These are phyloP conservation scores for Gila orcuttii DNA, from an alignment of 2,113 vertebrate genomes.

Conservation along the genomic window DNA sequence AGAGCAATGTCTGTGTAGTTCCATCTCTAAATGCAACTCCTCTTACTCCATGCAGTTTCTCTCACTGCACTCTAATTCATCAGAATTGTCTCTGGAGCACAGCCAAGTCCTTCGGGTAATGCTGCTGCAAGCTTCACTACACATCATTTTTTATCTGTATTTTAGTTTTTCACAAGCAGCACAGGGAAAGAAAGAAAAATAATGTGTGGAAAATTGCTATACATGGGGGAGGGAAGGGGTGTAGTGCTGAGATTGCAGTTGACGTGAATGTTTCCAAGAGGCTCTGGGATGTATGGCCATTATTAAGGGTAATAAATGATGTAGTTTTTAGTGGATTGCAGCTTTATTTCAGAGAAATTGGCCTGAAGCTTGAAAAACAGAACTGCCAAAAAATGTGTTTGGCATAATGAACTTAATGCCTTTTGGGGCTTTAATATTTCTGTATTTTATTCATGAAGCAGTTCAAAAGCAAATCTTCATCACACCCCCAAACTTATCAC, in stretches of 20 bases:
- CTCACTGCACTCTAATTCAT: constrained; percentile 9
- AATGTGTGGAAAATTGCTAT: constrained; percentile 66
- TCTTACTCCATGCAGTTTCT: constrained; percentile 6
- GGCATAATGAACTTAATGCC: constrained; percentile 49
- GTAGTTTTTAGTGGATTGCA: constrained; percentile 41
- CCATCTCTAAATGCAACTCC: not conserved
- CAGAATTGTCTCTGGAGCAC: constrained; percentile 33
- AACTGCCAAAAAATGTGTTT: constrained; percentile 4
- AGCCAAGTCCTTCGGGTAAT: constrained; percentile 45
- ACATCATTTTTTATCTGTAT: constrained; percentile 35
- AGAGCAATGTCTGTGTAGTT: constrained; percentile 15
- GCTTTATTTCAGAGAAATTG: constrained; percentile 33
- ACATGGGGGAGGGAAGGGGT: constrained; percentile 57
- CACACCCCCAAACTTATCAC: not conserved
- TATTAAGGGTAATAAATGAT: constrained; percentile 61
- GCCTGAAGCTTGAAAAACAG: constrained; percentile 51
- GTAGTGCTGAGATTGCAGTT: constrained; percentile 67
- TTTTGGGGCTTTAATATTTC: constrained; percentile 53
- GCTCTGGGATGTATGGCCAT: constrained; percentile 58
- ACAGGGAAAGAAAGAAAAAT: constrained; percentile 55
- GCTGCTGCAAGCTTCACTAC: constrained; percentile 45
- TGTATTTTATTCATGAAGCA: constrained; percentile 64
- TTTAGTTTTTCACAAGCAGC: constrained; percentile 44
- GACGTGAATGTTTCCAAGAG: constrained; percentile 61
- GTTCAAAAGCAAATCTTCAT: constrained; percentile 44